These are phyloP conservation scores for Forbesichthys papilliferus DNA, from an alignment of 2,113 vertebrate genomes.

Conservation along the genomic window DNA sequence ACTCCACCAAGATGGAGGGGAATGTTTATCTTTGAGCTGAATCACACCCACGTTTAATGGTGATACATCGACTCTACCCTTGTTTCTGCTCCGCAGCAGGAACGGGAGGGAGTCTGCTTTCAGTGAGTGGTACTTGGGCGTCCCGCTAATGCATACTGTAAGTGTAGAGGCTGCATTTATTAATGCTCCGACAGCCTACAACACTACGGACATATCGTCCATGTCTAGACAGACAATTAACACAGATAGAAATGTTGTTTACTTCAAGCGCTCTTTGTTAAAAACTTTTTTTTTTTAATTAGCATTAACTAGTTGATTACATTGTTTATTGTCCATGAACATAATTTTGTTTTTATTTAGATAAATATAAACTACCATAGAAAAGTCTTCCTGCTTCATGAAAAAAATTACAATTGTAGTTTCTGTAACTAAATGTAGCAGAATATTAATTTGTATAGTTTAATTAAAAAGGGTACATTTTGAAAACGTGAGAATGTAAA, in stretches of 20 bases:
- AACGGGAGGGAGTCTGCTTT: constrained; percentile 35
- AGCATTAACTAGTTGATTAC: too few relatives aligned
- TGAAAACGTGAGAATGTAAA: too few relatives aligned
- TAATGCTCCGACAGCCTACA: constrained; percentile 3
- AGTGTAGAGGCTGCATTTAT: constrained; percentile 10
- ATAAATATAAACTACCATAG: not conserved
- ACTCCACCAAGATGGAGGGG: constrained; percentile 50
- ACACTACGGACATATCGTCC: not conserved
- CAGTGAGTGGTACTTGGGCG: constrained; percentile 29
- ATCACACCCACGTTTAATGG: constrained; percentile 58
- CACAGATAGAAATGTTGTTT: not conserved
- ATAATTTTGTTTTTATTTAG: too few relatives aligned
- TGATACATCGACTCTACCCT: constrained; percentile 50
- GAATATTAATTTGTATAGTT: too few relatives aligned
- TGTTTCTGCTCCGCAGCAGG: constrained; percentile 35
- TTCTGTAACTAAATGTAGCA: not conserved
- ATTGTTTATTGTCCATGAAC: too few relatives aligned
- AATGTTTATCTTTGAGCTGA: constrained; percentile 51
- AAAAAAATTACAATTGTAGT: not conserved
- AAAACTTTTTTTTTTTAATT: too few relatives aligned
- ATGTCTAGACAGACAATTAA: constrained; percentile 7
- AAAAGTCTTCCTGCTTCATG: not conserved
- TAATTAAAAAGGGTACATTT: too few relatives aligned
- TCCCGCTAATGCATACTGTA: constrained; percentile 20
- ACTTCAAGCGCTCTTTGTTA: too few relatives aligned